Evolutionary conservation across 2,113 vertebrate genomes (phyloP), one percentile per base, ranked within the genome.

Genomic region (Platysternon megacephalum): DNA sequence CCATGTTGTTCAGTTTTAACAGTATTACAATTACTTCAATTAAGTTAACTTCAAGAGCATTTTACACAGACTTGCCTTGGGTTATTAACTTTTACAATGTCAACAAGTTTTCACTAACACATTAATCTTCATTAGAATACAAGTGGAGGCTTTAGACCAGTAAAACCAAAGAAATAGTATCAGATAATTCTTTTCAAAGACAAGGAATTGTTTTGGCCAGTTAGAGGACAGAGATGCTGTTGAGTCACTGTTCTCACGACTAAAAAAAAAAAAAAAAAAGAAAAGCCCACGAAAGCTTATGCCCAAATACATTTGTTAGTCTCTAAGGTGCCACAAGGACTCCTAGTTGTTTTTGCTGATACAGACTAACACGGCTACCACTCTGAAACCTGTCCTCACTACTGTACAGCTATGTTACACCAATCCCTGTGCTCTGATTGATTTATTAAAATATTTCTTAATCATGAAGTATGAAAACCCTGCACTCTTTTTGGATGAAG

Each of bases 21-120:
- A 86, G 82, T 82, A 68, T 90, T 86, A 89, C 79, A 89, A 65
- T 86, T 89, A 86, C 52, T 86, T 93, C 76, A 85, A 85, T 85
- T 85, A 85, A 85, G 76, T 88, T 93, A 85, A 85, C 82, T 89
- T 82, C 46, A 89, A 86, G 74, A 86, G 39, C 87, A 86, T 89
- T 93, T 89, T 93, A 46, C 48, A 51, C 87, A 86, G 72, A 68
- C 32, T 79, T 82, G 92, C 92, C 87, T 89, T 89, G 84, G 83
- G 79, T 90, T 89, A 86, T 88, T 93, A 89, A 82, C 83, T 89
- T 93, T 86, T 93, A 86, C 92, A 90, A 44, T 86, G 84, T 90
- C 84, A 86, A 93, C 84, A 86, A 86, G 79, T 89, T 89, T 90
- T 86, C 87, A 79, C 79, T 82, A 82, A 78, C 65, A 83, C 87